phyloP scores from a whole-genome alignment of 2,113 vertebrate species.

The Machaerirhynchus nigripectus region DNA sequence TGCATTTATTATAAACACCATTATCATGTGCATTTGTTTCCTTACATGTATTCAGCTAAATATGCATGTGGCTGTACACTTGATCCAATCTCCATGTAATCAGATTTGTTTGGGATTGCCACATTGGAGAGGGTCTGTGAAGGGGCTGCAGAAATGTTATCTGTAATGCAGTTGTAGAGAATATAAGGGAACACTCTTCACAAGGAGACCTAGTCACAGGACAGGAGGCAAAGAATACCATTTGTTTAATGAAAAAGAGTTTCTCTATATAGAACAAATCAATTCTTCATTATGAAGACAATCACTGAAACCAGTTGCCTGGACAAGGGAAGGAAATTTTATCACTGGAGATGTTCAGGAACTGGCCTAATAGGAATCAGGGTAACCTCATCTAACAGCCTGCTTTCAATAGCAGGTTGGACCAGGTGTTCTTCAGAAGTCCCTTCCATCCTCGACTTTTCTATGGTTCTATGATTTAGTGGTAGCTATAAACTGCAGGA shows the following conservation, averaged over 20 bases:
- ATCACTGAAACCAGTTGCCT: not conserved
- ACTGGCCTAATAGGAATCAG: not conserved
- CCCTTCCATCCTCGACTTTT: not conserved
- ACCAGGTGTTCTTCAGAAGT: not conserved
- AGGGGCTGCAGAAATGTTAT: not conserved
- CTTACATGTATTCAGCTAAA: not conserved
- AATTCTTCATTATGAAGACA: not conserved
- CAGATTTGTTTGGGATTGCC: rapidly evolving
- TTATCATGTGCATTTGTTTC: not conserved
- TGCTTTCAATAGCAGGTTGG: not conserved
- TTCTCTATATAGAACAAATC: not conserved
- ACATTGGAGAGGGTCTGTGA: not conserved
- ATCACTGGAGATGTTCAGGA: not conserved
- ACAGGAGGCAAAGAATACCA: not conserved
- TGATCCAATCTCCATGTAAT: not conserved
- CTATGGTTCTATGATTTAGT: not conserved
- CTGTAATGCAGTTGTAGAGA: not conserved
- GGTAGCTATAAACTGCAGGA: not conserved
- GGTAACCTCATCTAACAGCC: not conserved
- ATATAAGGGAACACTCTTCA: not conserved
- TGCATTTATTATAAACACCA: not conserved
- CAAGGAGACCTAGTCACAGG: not conserved
- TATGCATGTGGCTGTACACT: not conserved
- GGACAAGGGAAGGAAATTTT: not conserved
- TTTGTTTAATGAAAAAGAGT: not conserved